phyloP scores from a whole-genome alignment of 2,113 vertebrate species.

The Prinia subflava region DNA sequence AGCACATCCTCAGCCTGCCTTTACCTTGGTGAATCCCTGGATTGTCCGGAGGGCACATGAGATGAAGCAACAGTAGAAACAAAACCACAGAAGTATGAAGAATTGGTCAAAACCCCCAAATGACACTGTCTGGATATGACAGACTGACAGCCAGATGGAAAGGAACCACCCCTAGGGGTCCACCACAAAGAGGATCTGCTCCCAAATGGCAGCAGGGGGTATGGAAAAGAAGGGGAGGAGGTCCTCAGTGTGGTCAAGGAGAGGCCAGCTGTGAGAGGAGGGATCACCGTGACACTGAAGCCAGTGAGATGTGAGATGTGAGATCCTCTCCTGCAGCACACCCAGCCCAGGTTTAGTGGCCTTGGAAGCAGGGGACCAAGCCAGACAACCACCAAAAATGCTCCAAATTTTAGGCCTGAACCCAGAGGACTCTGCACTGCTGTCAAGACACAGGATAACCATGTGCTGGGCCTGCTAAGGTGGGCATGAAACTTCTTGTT shows the following conservation, averaged over 20 bases:
- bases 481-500: background rate
- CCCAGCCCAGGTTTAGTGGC: background rate
- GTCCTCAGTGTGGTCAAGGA: background rate
- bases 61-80: background rate
- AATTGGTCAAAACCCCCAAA: background rate
- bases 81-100: background rate
- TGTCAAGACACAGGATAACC: background rate
- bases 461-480: background rate
- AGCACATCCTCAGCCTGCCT: background rate
- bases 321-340: background rate
- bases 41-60: background rate
- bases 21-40: background rate
- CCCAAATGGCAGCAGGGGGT: background rate
- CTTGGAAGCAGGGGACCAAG: background rate
- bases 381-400: background rate
- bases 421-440: background rate
- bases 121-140: background rate
- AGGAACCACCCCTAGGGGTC: background rate
- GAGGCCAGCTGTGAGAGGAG: background rate
- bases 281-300: accelerated
- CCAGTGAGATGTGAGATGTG: accelerated
- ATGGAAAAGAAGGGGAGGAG: constrained; percentile 22
- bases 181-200: background rate
- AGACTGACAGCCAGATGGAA: background rate
- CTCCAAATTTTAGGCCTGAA: background rate